These are phyloP conservation scores for Microtus oregoni DNA, from an alignment of 2,113 vertebrate species.

Conservation along the genomic window DNA sequence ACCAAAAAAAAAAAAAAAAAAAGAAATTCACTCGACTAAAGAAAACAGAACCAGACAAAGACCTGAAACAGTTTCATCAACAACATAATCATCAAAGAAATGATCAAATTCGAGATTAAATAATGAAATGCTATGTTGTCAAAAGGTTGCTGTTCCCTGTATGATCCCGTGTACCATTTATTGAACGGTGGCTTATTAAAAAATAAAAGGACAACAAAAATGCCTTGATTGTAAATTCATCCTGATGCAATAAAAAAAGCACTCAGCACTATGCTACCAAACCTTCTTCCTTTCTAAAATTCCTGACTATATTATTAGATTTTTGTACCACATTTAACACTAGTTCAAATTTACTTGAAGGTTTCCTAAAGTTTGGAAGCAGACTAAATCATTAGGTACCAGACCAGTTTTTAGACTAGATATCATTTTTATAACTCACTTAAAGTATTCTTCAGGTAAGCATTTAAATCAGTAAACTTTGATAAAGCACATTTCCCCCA, in stretches of 20 bases:
- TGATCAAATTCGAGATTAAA: not conserved
- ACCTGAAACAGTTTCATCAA: not conserved
- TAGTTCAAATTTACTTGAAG: not conserved
- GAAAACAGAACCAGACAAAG: not conserved
- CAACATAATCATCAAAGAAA: not conserved
- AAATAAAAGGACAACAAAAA: not conserved
- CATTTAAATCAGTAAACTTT: constrained; percentile 34
- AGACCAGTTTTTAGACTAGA: not conserved
- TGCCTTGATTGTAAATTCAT: constrained; percentile 6
- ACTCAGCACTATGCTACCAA: not conserved
- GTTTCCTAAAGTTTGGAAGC: not conserved
- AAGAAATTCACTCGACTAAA: not conserved
- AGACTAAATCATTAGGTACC: not conserved
- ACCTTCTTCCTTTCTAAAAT: not conserved
- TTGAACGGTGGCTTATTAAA: not conserved
- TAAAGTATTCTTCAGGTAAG: constrained; percentile 28
- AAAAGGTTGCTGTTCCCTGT: not conserved
- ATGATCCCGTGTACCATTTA: not conserved
- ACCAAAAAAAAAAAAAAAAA: too few species aligned
- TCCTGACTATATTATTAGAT: not conserved
- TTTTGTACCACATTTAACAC: not conserved
- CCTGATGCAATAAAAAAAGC: not conserved
- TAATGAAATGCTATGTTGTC: not conserved
- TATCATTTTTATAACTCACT: not conserved
- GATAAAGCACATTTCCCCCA: not conserved